phyloP scores from a whole-genome alignment of 2,113 vertebrate species.

The Heterocephalus glaber region DNA sequence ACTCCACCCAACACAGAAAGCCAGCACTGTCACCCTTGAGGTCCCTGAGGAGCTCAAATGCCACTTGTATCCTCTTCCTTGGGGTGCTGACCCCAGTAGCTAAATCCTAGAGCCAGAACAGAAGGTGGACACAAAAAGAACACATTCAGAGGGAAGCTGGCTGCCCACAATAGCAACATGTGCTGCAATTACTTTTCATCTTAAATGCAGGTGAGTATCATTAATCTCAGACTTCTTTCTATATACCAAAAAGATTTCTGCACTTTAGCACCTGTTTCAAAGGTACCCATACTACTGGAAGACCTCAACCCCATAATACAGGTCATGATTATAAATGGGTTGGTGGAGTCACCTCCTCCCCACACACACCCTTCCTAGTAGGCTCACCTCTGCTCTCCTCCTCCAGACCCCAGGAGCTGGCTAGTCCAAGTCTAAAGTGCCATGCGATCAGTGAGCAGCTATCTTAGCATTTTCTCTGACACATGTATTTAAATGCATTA shows the following conservation, averaged over 20 bases:
- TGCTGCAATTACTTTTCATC: neutral
- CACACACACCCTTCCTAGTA: neutral
- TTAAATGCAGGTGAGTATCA: neutral
- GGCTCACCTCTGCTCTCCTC: neutral
- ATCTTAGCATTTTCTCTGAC: neutral
- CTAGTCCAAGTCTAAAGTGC: neutral
- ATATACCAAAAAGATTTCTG: neutral
- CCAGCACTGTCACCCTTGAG: neutral
- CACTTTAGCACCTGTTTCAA: neutral
- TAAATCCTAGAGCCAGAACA: neutral
- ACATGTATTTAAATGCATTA: neutral
- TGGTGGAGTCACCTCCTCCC: too few species aligned
- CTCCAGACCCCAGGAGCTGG: neutral
- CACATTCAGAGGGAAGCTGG: neutral
- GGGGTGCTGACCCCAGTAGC: too few species aligned
- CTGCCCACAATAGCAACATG: accelerated
- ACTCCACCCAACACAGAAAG: neutral
- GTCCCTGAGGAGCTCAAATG: neutral
- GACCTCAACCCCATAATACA: neutral
- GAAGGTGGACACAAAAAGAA: too few species aligned
- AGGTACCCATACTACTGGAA: neutral
- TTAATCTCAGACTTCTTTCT: neutral
- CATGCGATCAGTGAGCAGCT: neutral
- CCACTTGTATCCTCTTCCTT: neutral
- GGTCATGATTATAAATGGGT: neutral